Evolutionary conservation across 2,888 invertebrate species (phyloP), one percentile per base, ranked within the genome.

Genomic region (Geophilus truncorum): DNA sequence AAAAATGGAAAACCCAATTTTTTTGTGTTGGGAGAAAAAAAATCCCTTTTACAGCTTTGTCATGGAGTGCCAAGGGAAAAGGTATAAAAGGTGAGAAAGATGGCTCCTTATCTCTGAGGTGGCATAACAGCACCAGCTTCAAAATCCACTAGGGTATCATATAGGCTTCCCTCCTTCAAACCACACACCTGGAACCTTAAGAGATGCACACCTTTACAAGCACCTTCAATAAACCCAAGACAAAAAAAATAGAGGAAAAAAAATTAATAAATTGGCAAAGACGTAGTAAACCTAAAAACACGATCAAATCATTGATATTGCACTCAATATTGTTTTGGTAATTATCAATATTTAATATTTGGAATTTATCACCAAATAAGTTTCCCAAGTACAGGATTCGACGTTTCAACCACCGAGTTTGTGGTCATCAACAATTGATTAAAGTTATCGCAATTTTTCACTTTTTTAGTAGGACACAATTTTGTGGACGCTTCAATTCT

Each of bases 1-100:
- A 70, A 25, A 70, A 23, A 25, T 10, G 28, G 10, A 70, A 70
- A 70, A 12, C 25, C n/a, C n/a, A 28, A 6, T 7, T 70, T 70
- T 70, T 70, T 23, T 57, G 4, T 57, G 18, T 57, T 7, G 10
- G 12, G 10, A 28, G n/a, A 70, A 28, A 70, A 57, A 62, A 70
- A 70, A n/a, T n/a, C 28, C 70, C 70, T 28, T 70, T 70, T 70
- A 70, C 70, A 70, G 70, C 70, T 70, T 70, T 70, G 70, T 70
- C 70, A 70, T 70, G 70, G 70, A 70, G 12, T 70, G 28, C 70
- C 70, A 28, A 70, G 70, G 70, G 70, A 70, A 28, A 70, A 28
- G 70, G 70, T 70, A 70, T 70, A 70, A 70, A 70, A 70, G 70
- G 70, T 70, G 70, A 70, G 70, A 70, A 70, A 70, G 70, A 70